Conservation (phyloP, 2,888 invertebrate species). For the Trichopoda pennipes region DNA sequence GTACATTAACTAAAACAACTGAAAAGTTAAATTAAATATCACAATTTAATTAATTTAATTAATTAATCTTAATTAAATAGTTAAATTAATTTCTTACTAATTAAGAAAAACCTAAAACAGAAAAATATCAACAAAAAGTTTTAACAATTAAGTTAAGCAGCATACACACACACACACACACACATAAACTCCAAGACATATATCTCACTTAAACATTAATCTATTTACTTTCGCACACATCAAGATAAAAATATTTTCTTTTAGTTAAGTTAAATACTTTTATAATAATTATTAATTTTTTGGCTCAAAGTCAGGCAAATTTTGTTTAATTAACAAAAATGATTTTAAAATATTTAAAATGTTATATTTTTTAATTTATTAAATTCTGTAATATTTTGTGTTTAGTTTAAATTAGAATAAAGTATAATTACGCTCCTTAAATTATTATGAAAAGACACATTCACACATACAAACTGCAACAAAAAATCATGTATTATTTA, state of each 20-base stretch:
- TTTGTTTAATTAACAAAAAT: too few species aligned
- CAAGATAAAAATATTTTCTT: not conserved
- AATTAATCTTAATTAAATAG: not conserved
- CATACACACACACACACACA: not conserved
- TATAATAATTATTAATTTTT: too few species aligned
- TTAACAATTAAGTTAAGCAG: too few species aligned
- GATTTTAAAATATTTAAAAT: too few species aligned
- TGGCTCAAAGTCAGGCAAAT: too few species aligned
- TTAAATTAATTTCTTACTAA: not conserved
- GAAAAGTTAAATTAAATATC: not conserved
- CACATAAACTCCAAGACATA: too few species aligned
- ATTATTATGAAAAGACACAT: not conserved
- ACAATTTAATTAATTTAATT: not conserved
- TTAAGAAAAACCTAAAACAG: not conserved
- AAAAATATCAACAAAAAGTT: not conserved
- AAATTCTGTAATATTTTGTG: constrained; percentile 22
- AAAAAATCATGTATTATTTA: constrained; percentile 70
- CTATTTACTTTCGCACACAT: not conserved
- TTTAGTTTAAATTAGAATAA: constrained; percentile 13
- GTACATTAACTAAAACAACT: constrained; percentile 21
- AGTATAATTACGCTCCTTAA: not conserved
- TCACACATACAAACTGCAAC: constrained; percentile 10
- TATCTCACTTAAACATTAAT: not conserved
- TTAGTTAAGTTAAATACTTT: not conserved
- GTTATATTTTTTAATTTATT: constrained; percentile 6